Evolutionary conservation across 2,797 vertebrate species (phyloP), one percentile per base, ranked within the genome.

Genomic region (Gymnoscopelus braueri): DNA sequence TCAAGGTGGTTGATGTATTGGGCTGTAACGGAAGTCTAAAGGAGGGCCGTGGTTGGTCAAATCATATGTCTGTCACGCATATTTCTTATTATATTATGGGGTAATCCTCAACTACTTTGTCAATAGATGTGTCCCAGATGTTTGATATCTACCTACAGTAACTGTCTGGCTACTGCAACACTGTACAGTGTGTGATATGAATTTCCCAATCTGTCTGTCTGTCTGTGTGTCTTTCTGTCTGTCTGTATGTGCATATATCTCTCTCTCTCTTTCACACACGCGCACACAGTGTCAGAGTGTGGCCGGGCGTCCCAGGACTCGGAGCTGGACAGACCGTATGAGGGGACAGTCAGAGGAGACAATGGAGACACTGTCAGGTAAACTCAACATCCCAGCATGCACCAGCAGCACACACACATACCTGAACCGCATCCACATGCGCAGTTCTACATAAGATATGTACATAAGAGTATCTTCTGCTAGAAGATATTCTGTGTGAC

Each of bases 351-450:
- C 68, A 88, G 81, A 62, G 88, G 11, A 57, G 82, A 65, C 63
- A 95, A 94, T 48, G 86, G 85, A n/a, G 84, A 84, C 1, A 65
- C 79, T 29, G 65, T 77, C 62, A 95, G 95, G 96, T 97, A 79
- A 83, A 72, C 48, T 8, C 4, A 55, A 60, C 2, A 10, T 55
- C n/a, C 11, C 23, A 57, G 11, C 44, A 44, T 24, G 58, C 32
- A 44, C 29, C 9, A 15, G 1, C 11, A 8, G 15, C 13, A 59
- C 54, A 3, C 1, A 48, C 14, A 12, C 32, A 26, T 54, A 39
- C 23, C 55, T 13, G 47, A 26, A 26, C 26, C 9, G 5, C 12
- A 14, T 47, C 48, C 39, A 63, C 2, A 32, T 58, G 13, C 9
- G 1, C 1, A 5, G 4, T 29, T 32, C 67, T 35, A 47, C 12